Evolutionary conservation across 2,113 vertebrate species (phyloP), one percentile per base, ranked within the genome.

Genomic region (Mobula hypostoma): DNA sequence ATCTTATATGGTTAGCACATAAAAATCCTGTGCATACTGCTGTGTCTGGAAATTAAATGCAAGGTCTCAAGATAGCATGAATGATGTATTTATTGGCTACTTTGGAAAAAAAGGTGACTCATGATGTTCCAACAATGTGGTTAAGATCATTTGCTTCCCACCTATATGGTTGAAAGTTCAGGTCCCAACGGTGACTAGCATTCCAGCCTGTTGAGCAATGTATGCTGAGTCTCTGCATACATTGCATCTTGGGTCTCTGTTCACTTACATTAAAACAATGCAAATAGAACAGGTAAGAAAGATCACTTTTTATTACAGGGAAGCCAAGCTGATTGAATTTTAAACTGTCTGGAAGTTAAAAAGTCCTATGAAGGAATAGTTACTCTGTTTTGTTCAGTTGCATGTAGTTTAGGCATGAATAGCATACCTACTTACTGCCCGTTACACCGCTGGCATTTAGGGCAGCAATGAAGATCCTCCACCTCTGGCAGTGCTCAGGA

Each of bases 11-110:
- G 91, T 93, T 27, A 27, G 70, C 91, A 74, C 91, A 74, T 93
- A 93, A 48, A 93, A 93, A 48, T 93, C 36, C 68, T 56, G 21
- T 29, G 36, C 91, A 27, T 9, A 74, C 21, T 74, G 68, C 70
- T 93, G 68, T 93, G 91, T 74, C 91, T 93, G 91, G 91, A 93
- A 93, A 93, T 70, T 93, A 93, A 36, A 74, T 93, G 66, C 91
- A 93, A 93, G 36, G 91, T 76, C 91, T 93, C 91, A 74, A 40
- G 91, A 93, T 74, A 76, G 40, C 14, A 93, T 93, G 91, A 93
- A 93, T 93, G 68, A 76, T 93, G 70, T 74, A 93, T 74, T 93
- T 93, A 29, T 93, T 93, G 91, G 91, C 91, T 93, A 74, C 48
- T 56, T 93, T 56, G 72, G 91, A 74, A 93, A 87, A 93, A 93